Evolutionary conservation across 2,113 vertebrate genomes (phyloP), one percentile per base, ranked within the genome.

Genomic region (Onychorhynchus coronatus): DNA sequence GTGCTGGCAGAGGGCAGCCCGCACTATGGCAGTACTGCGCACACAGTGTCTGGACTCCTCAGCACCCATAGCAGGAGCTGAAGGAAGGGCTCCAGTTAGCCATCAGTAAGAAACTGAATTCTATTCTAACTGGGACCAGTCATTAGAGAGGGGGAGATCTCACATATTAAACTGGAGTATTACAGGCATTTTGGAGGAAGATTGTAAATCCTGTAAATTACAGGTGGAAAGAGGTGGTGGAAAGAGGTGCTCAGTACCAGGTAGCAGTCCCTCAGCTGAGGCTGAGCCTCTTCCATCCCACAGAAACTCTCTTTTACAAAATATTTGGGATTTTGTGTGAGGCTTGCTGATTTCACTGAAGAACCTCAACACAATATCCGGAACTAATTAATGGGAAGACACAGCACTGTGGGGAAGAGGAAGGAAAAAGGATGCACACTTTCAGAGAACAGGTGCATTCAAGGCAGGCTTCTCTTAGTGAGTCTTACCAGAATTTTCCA

Each of bases 1-100:
- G 46, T 28, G 7, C 37, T 59, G 52, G 31, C 30, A 53, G 46
- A 46, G 78, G 77, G 46, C 61, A 39, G 70, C 10, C 27, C 14
- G 46, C 56, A 21, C 31, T 2, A 3, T 14, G 73, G 81, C 44
- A 5, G 8, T 0, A 0, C 62, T 17, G 50, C 50, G 2, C 0
- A 0, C 4, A 0, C 28, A 4, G 67, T 20, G 2, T 8, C 62
- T 6, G 47, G 25, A 14, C 1, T 9, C 13, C 65, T 41, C 30
- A 0, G 27, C 62, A 31, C 20, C 47, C 4, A 20, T 37, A 41
- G 53, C 24, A 56, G 44, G n/a, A 61, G 35, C 70, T 50, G 61
- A 49, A 44, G 65, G 22, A 33, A 28, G 13, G 62, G 22, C 31
- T 93, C 5, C 0, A 17, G 56, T 24, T 11, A 62, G 25, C n/a